phyloP scores from a whole-genome alignment of 2,888 invertebrate genomes.

The Amphipyra berbera region DNA sequence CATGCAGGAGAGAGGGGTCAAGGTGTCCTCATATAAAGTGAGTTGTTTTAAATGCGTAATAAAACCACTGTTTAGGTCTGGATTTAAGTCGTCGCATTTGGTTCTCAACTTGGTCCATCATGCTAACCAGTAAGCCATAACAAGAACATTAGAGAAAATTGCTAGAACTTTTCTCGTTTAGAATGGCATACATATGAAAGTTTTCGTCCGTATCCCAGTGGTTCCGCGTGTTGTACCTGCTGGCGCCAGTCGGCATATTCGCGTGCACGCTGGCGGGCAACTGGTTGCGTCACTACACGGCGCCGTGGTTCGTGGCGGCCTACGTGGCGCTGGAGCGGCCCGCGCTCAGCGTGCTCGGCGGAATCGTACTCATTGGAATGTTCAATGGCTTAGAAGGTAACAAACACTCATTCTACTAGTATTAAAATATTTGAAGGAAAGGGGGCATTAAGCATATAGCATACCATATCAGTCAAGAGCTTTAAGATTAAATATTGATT shows the following conservation, averaged over 20 bases:
- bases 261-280: conserved; percentile 65
- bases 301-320: conserved; percentile 55
- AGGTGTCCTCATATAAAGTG: conserved; percentile 53
- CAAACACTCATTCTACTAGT: background rate
- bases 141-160: no score
- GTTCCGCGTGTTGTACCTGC: conserved; percentile 56
- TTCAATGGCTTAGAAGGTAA: conserved; percentile 53
- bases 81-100: no score
- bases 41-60: no score
- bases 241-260: conserved; percentile 48
- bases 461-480: no score
- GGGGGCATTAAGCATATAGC: no score
- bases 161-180: no score
- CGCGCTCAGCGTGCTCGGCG: conserved; percentile 56
- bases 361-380: conserved; percentile 40
- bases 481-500: no score
- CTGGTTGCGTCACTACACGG: conserved; percentile 54
- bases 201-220: conserved; percentile 44
- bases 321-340: conserved; percentile 74
- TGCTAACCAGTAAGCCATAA: no score
- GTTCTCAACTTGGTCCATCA: no score
- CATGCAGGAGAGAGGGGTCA: conserved; percentile 60
- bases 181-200: background rate
- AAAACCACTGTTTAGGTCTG: no score
- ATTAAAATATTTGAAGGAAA: no score